A percentile compares a stretch with the other conserved stretches of the same genome.
Evolutionary conservation across 2,113 vertebrate species (phyloP).

Genomic region (Egretta garzetta): DNA sequence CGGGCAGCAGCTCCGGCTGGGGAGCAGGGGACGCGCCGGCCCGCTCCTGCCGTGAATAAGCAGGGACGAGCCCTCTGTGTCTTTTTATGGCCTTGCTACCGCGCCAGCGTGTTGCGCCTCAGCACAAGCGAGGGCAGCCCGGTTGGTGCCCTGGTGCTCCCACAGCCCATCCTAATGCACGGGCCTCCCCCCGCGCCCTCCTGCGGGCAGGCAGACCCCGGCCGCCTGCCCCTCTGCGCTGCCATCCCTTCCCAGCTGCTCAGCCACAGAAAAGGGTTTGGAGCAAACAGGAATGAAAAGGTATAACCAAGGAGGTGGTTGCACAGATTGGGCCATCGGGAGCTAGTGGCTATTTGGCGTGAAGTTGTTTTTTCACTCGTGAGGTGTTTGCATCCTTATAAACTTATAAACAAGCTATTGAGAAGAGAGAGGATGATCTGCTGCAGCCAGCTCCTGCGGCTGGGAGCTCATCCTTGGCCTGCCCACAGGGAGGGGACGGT

Average conservation of each 20-base stretch:
- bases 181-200: fast-evolving
- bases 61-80: neutral
- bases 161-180: fast-evolving
- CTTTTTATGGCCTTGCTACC: fast-evolving
- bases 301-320: neutral
- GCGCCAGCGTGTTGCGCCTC: fast-evolving
- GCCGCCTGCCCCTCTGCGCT: neutral
- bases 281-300: neutral
- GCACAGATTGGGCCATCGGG: neutral
- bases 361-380: neutral
- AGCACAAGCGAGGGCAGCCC: neutral
- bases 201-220: neutral
- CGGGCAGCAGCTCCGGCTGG: neutral
- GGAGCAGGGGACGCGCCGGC: neutral
- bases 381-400: neutral
- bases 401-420: constrained; percentile 14
- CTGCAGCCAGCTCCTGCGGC: neutral
- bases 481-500: neutral
- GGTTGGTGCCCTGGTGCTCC: fast-evolving
- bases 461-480: neutral
- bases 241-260: neutral
- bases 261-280: fast-evolving
- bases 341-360: neutral
- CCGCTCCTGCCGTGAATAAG: neutral
- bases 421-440: neutral